A percentile compares a stretch with the other conserved stretches of the same genome.
Evolutionary conservation across 2,113 vertebrate genomes (phyloP).

Genomic region (Epinephelus fuscoguttatus): DNA sequence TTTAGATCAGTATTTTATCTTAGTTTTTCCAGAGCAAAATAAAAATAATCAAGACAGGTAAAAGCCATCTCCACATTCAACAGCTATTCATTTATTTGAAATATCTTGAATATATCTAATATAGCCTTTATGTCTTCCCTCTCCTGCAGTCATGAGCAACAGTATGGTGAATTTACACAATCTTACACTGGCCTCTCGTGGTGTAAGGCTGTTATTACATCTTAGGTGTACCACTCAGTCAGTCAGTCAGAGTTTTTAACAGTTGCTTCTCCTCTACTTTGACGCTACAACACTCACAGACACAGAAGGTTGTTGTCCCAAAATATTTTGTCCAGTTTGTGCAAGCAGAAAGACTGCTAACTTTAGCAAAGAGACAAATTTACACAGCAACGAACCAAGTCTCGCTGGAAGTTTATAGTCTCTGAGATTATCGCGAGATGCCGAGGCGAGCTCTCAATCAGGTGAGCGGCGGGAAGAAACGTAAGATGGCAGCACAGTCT

Average conservation of each 20-base stretch:
- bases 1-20: not conserved
- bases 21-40: not conserved
- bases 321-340: not conserved
- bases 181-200: constrained; percentile 53
- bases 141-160: too few relatives aligned
- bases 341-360: not conserved
- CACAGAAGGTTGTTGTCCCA: not conserved
- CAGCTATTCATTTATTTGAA: not conserved
- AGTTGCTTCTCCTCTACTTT: not conserved
- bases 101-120: not conserved
- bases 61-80: not conserved
- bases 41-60: not conserved
- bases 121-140: too few relatives aligned
- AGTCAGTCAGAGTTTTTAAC: not conserved
- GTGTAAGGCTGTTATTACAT: constrained; percentile 15
- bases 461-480: not conserved
- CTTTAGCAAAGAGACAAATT: not conserved
- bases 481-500: constrained; percentile 64
- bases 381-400: not conserved
- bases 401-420: not conserved
- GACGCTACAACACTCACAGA: not conserved
- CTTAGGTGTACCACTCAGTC: not conserved
- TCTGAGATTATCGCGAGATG: constrained; percentile 14
- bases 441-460: not conserved
- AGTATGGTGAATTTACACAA: not conserved